These are phyloP conservation scores for Polypedilum vanderplanki DNA, from an alignment of 1,140 invertebrate species.

Conservation along the genomic window DNA sequence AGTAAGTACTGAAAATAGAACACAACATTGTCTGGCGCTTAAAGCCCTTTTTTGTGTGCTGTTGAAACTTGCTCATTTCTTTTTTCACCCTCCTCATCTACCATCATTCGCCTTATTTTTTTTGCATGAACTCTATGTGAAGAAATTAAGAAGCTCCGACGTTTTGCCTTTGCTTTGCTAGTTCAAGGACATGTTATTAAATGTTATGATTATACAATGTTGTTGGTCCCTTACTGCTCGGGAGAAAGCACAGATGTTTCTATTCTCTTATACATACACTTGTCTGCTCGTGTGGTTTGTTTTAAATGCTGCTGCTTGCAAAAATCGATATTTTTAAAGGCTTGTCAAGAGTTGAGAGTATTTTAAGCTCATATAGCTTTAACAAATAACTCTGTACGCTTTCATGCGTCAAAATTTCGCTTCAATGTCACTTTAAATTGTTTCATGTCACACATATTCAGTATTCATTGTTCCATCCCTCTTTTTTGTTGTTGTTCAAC, in stretches of 20 bases:
- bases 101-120: too few relatives aligned
- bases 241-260: not conserved
- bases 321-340: slow-evolving; percentile 28
- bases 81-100: not conserved
- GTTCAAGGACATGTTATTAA: slow-evolving; percentile 18
- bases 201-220: slow-evolving; percentile 19
- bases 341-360: not conserved
- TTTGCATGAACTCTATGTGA: not conserved
- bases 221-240: slow-evolving; percentile 1
- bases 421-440: slow-evolving; percentile 27
- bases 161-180: not conserved
- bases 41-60: not conserved
- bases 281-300: not conserved
- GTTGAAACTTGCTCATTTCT: not conserved
- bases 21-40: slow-evolving; percentile 2
- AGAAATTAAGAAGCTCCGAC: not conserved
- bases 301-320: slow-evolving; percentile 1
- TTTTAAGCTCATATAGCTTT: not conserved
- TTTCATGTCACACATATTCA: not conserved
- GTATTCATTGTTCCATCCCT: slow-evolving; percentile 23
- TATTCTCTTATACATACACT: not conserved
- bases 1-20: not conserved
- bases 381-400: not conserved
- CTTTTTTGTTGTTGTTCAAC: too few relatives aligned
- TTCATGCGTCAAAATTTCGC: not conserved